Evolutionary conservation across 2,113 vertebrate genomes (phyloP).

Genomic region (Nematolebias whitei): DNA sequence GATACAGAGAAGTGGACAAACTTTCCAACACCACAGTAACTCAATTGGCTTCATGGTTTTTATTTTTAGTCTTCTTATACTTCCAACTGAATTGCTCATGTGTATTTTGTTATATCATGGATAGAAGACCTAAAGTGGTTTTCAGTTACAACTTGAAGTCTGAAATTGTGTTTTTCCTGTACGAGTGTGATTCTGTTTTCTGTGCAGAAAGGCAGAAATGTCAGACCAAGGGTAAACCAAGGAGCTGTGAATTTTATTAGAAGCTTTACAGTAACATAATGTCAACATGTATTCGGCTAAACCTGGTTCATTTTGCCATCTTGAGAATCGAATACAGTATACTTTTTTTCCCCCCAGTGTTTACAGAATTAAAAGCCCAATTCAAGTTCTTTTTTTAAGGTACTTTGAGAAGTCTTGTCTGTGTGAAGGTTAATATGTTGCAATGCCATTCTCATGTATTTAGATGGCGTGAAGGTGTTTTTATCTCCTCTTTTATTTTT

Average conservation of each 20-base stretch:
- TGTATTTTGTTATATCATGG: too few relatives aligned
- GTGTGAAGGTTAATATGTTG: neutral
- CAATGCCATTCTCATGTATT: neutral
- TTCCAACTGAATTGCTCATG: too few relatives aligned
- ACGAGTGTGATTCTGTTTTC: slow-evolving; percentile 14
- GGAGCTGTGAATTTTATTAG: slow-evolving; percentile 28
- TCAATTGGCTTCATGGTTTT: too few relatives aligned
- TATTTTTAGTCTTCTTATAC: too few relatives aligned
- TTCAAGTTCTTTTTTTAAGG: neutral
- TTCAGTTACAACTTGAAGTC: slow-evolving; percentile 6
- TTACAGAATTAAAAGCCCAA: neutral
- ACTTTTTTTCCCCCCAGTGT: neutral
- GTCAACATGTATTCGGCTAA: neutral
- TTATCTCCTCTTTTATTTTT: neutral
- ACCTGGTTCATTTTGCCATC: slow-evolving; percentile 7
- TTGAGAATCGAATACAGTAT: neutral
- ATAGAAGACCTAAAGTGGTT: slow-evolving; percentile 13
- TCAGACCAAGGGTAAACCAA: slow-evolving; percentile 49
- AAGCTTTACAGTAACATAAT: slow-evolving; percentile 17
- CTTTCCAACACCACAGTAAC: too few relatives aligned
- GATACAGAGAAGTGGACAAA: too few relatives aligned
- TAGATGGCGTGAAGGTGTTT: neutral
- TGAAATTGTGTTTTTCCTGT: slow-evolving; percentile 10
- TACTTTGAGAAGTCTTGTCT: neutral
- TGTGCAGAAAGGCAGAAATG: slow-evolving; percentile 34